Evolutionary conservation across 2,888 invertebrate genomes (phyloP), one percentile per base, ranked within the genome.

Genomic region (Isotomurus palustris): DNA sequence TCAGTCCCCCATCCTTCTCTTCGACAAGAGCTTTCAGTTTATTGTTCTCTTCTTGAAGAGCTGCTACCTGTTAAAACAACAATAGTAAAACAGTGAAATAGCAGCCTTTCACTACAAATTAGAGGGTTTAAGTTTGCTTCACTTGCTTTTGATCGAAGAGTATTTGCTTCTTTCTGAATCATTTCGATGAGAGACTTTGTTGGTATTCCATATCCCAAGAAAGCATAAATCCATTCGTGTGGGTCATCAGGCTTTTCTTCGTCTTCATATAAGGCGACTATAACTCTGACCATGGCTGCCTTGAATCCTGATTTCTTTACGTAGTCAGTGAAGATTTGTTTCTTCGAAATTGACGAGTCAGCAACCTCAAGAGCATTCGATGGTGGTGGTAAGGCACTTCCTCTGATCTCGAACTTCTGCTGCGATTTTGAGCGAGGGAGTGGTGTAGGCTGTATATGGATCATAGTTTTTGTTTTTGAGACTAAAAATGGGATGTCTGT

Each of bases 241-340:
- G 57, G 57, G 29, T 61, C 60, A 47, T 61, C 60, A 8, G 60
- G 60, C 36, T 61, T 61, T 12, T 51, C 32, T 1, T 27, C n/a
- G 19, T 61, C 60, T 47, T 61, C 60, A 22, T 61, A 61, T 12
- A 61, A 29, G 17, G 60, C 60, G 14, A 61, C 60, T 8, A 61
- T 50, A 10, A 57, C 54, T 44, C 60, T 36, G 19, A 57, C 54
- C 43, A 53, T 45, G 8, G 60, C 60, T 29, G 27, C 45, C 27
- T 57, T 61, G n/a, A 61, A 54, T 24, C 60, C 60, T 12, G 54
- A 51, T n/a, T 24, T 57, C 10, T 19, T 17, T 19, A 56, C 19
- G 49, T 56, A 56, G 1, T 44, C 49, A 8, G 35, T 29, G 14
- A 53, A 60, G 14, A 56, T 51, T 17, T 32, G 51, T n/a, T 14